Conservation (phyloP, 1,140 invertebrate genomes). For the Drosophila ohnishii region DNA sequence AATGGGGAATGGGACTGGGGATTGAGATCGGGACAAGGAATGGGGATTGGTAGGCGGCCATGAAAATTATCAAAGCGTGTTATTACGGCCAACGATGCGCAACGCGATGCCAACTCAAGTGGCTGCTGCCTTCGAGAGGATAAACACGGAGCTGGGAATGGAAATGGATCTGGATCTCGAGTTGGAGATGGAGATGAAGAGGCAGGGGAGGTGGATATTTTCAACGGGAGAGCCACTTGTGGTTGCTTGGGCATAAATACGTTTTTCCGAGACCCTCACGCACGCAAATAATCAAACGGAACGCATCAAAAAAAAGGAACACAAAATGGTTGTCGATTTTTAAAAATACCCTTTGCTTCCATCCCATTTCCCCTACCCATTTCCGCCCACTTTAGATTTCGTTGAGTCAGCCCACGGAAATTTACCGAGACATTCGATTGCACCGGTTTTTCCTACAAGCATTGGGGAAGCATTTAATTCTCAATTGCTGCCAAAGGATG, state of each 20-base stretch:
- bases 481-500: slow-evolving; percentile 33
- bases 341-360: slow-evolving; percentile 51
- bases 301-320: slow-evolving; percentile 64
- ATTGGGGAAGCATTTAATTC: slow-evolving; percentile 54
- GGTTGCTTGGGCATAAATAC: slow-evolving; percentile 64
- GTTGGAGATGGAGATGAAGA: slow-evolving; percentile 15
- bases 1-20: slow-evolving; percentile 31
- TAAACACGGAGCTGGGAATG: slow-evolving; percentile 23
- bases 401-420: slow-evolving; percentile 54
- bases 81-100: slow-evolving; percentile 76
- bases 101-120: slow-evolving; percentile 59
- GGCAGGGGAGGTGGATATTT: slow-evolving; percentile 33
- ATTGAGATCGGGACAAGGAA: slow-evolving; percentile 18
- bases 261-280: slow-evolving; percentile 52
- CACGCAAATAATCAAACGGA: slow-evolving; percentile 79
- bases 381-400: slow-evolving; percentile 52
- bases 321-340: slow-evolving; percentile 72
- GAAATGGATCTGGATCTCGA: slow-evolving; percentile 1
- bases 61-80: slow-evolving; percentile 83
- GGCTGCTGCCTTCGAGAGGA: slow-evolving; percentile 46
- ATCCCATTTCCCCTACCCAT: slow-evolving; percentile 14
- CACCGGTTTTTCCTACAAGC: slow-evolving; percentile 49
- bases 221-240: slow-evolving; percentile 59
- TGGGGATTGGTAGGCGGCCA: slow-evolving; percentile 66
- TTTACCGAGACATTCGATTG: slow-evolving; percentile 9